Conservation (phyloP, 2,113 vertebrate species). For the Manacus vitellinus region DNA sequence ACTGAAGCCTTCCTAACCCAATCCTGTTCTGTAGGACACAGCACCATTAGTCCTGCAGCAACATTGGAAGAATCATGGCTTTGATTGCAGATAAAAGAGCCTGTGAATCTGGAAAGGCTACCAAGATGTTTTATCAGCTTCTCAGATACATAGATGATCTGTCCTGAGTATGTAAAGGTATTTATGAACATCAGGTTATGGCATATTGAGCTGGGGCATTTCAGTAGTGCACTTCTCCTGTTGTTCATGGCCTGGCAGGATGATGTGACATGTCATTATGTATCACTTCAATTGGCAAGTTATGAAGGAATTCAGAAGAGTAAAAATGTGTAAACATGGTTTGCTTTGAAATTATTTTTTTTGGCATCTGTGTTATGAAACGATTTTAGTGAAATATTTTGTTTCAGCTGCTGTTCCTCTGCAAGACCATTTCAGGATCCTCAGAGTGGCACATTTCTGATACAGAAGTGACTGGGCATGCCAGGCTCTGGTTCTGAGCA, state of each 20-base stretch:
- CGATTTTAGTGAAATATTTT: neutral
- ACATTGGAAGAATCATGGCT: neutral
- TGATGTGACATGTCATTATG: rapidly evolving
- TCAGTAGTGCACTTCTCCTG: neutral
- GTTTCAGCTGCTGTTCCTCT: neutral
- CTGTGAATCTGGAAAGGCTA: neutral
- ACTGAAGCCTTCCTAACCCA: neutral
- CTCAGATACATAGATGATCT: neutral
- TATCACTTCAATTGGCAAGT: neutral
- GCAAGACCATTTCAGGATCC: neutral
- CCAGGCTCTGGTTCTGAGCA: neutral
- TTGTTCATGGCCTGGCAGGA: rapidly evolving
- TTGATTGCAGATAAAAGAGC: neutral
- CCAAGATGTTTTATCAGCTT: neutral
- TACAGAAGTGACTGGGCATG: neutral
- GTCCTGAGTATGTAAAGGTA: neutral
- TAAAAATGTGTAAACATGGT: rapidly evolving
- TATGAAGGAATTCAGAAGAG: neutral
- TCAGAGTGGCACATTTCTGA: neutral
- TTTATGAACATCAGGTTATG: neutral
- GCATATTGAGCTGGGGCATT: neutral
- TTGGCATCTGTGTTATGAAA: neutral
- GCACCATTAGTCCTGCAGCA: neutral
- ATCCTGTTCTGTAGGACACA: neutral
- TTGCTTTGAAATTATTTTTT: neutral